Evolutionary conservation across 2,113 vertebrate species (phyloP), one percentile per base, ranked within the genome.

Genomic region (Plotosus lineatus): DNA sequence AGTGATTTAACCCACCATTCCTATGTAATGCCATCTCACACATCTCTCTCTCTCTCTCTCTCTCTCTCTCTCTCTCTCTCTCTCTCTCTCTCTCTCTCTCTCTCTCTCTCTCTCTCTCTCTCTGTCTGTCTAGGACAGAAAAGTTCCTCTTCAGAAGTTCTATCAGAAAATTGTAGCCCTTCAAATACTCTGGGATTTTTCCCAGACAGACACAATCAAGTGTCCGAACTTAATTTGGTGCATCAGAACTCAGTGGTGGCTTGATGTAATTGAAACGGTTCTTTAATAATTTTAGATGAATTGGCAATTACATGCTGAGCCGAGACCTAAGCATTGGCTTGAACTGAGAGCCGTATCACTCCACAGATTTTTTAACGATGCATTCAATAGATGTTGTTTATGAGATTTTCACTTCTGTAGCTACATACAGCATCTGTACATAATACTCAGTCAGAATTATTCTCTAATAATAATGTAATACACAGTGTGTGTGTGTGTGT

Each of bases 1-100:
- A 98, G 96, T 98, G 96, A 97, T 98, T 99, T 98, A 98, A 97
- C 96, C 96, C 96, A 95, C 95, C 95, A 94, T 96, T 97, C 96
- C 95, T 90, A 93, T 90, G 93, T 96, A 96, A 97, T 94, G 93
- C 94, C 93, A 88, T 91, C 46, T 73, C n/a, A n/a, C n/a, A n/a
- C n/a, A n/a, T n/a, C 78, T 77, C 72, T 83, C 75, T 50, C 75
- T 82, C 31, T 73, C 68, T 77, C 79, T 76, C 44, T 50, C 66
- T 71, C 58, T 80, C 66, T 55, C 65, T 81, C 51, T 72, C 66
- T 79, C 48, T 78, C 58, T 80, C 48, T 78, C 82, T 89, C 69
- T 91, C 85, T 78, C 61, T 85, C 58, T 56, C 65, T 81, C 26
- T 75, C 66, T 69, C 75, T 75, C 63, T 83, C 55, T 69, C 63